Percentiles rank a stretch among this genome's conserved stretches.
phyloP scores from a whole-genome alignment of 2,113 vertebrate genomes.

The Brachypodius melanocephalos region DNA sequence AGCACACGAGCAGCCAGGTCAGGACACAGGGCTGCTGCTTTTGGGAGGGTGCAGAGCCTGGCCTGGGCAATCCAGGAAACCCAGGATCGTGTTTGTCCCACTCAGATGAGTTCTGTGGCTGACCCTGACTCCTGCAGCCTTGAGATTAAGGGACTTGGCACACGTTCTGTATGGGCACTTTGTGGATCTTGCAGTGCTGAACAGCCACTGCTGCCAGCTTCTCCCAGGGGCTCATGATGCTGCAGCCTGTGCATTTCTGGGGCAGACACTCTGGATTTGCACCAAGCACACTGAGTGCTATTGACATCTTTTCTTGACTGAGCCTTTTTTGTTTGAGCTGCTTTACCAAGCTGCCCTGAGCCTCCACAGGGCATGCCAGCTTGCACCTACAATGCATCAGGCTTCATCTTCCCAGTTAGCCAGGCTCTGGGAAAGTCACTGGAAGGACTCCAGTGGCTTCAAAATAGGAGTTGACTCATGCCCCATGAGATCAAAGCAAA shows the following conservation, averaged over 20 bases:
- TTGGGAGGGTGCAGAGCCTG: not conserved
- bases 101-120: not conserved
- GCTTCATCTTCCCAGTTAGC: not conserved
- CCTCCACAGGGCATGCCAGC: not conserved
- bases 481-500: slow-evolving; percentile 27
- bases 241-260: not conserved
- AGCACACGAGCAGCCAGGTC: rapidly evolving
- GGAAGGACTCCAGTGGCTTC: slow-evolving; percentile 41
- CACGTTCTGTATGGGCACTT: not conserved
- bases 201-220: not conserved
- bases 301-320: not conserved
- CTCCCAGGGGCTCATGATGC: rapidly evolving
- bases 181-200: not conserved
- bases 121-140: not conserved
- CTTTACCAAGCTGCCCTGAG: not conserved
- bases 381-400: not conserved
- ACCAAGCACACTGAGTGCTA: not conserved
- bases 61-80: not conserved
- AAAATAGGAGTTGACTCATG: slow-evolving; percentile 55
- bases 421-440: slow-evolving; percentile 1
- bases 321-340: not conserved
- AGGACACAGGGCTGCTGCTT: not conserved
- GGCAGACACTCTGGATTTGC: not conserved
- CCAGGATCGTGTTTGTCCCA: not conserved
- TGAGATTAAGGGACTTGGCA: not conserved